These are phyloP conservation scores for Polydesmus complanatus DNA, from an alignment of 2,888 invertebrate species.

Conservation along the genomic window DNA sequence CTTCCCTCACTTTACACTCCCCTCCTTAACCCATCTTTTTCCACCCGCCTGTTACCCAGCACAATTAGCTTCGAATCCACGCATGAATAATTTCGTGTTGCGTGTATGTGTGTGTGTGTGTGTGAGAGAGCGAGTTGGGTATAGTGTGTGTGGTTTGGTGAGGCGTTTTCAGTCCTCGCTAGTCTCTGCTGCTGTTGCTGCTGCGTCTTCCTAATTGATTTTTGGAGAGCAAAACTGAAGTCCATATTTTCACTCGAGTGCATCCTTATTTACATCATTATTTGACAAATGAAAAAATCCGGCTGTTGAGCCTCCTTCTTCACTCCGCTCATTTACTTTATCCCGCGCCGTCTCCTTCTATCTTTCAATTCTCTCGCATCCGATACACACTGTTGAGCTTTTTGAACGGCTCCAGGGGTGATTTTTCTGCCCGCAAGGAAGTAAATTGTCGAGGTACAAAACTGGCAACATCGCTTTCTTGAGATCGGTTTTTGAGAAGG, in stretches of 20 bases:
- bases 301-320: neutral
- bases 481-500: too few species aligned
- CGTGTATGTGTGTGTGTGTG: too few species aligned
- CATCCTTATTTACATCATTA: neutral
- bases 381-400: too few species aligned
- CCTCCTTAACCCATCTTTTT: neutral
- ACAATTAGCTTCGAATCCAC: neutral
- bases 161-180: neutral
- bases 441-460: too few species aligned
- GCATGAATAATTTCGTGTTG: neutral
- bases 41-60: neutral
- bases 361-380: too few species aligned
- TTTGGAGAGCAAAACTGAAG: neutral
- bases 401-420: too few species aligned
- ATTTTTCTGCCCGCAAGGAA: too few species aligned
- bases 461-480: too few species aligned
- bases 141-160: neutral
- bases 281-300: neutral
- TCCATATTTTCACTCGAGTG: neutral
- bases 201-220: neutral
- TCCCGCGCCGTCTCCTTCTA: too few species aligned
- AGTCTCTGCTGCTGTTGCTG: neutral
- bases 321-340: neutral
- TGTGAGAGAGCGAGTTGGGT: too few species aligned
- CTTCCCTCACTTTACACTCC: neutral